Percentiles rank a stretch among this genome's conserved stretches.
These are phyloP conservation scores for Zingel zingel DNA, from an alignment of 2,113 vertebrate genomes.

Conservation along the genomic window DNA sequence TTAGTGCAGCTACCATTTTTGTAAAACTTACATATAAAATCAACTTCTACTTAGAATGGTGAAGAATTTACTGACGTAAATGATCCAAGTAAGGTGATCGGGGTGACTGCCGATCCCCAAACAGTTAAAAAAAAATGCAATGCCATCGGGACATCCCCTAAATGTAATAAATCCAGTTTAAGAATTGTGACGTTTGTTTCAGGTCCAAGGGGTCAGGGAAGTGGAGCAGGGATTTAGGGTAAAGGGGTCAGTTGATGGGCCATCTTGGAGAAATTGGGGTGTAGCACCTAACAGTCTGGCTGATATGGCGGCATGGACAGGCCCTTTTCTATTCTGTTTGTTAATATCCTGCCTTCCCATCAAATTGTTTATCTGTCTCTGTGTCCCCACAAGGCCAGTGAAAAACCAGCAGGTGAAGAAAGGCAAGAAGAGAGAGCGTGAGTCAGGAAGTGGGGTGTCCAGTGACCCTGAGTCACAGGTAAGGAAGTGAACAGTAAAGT, in stretches of 20 bases:
- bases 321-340: background rate
- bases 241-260: background rate
- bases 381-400: slow-evolving; percentile 19
- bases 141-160: too few species aligned
- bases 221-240: background rate
- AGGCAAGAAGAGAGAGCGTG: background rate
- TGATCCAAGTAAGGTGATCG: too few species aligned
- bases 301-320: background rate
- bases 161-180: too few species aligned
- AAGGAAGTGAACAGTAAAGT: background rate
- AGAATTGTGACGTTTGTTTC: background rate
- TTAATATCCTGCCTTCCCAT: background rate
- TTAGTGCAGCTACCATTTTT: too few species aligned
- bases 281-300: background rate
- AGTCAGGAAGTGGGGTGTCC: background rate
- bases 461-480: slow-evolving; percentile 37
- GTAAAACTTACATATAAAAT: too few species aligned
- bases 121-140: too few species aligned
- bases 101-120: too few species aligned
- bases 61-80: too few species aligned
- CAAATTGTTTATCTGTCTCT: background rate
- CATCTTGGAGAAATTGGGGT: background rate
- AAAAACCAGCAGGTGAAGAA: slow-evolving; percentile 15
- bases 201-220: background rate
- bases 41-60: too few species aligned